Base-by-base conservation (phyloP, 2,797 vertebrate genomes). In the Rhinichthys osculus region DNA sequence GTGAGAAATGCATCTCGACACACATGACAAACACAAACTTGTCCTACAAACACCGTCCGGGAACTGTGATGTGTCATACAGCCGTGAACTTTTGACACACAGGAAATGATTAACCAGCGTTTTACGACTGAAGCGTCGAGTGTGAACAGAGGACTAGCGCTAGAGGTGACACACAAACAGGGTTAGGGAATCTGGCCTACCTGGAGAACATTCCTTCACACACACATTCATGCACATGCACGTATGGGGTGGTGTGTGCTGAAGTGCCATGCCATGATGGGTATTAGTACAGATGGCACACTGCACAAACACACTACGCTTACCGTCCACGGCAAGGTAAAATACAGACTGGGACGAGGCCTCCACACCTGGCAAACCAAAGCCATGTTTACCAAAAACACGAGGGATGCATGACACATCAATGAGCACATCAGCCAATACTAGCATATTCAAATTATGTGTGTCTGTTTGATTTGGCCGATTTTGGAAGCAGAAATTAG, bases 271-370 rank as follows among this genome's bases (percentile, higher is more conserved):
- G 27, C 19, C 17, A 17, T 30, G 62, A 77, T 40, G 17, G 4
- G 44, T 30, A 27, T 67, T 84, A 83, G 81, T 71, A 59, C 13
- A 7, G 69, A 30, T 64, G 54, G 71, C 77, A 72, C 47, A 74
- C 47, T 40, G 17, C 27, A 74, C 72, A 84, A 23, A 77, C 64
- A 85, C 1, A 66, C 84, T 40, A 62, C 38, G 80, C 91, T 91
- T 91, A 92, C 91, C 91, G 85, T 92, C 82, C 82, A 88, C 87
- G 81, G 87, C 89, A 89, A 90, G 76, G 85, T 92, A 92, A 93
- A 93, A 91, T 59, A 91, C 88, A 87, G 92, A 91, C 69, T 91
- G 90, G 76, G 87, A 86, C 30, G 86, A 67, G 84, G 81, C 86
- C 87, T 89, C 88, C 87, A 88, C 47, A 92, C 90, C 89, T 89